Evolutionary conservation across 2,888 invertebrate species (phyloP).

Genomic region (Agrochola macilenta): DNA sequence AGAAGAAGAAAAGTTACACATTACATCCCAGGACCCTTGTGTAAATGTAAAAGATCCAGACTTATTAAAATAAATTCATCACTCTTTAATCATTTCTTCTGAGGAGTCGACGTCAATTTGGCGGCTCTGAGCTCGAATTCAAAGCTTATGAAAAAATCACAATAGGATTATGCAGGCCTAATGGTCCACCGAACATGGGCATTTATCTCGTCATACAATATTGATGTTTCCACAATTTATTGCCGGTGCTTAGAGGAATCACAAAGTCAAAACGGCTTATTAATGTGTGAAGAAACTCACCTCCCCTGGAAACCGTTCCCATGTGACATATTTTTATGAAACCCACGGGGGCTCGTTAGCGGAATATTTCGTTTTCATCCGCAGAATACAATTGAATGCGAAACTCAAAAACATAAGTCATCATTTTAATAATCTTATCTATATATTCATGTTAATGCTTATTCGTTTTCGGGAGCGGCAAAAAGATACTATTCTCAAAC

Average conservation of each 20-base stretch:
- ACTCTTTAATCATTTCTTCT: slow-evolving; percentile 81
- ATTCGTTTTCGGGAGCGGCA: slow-evolving; percentile 69
- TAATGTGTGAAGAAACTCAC: slow-evolving; percentile 90
- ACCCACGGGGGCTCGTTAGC: slow-evolving; percentile 84
- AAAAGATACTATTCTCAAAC: slow-evolving; percentile 76
- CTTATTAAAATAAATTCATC: slow-evolving; percentile 82
- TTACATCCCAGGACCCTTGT: slow-evolving; percentile 28
- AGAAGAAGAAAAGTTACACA: slow-evolving; percentile 25
- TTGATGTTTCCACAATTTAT: slow-evolving; percentile 89
- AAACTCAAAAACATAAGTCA: slow-evolving; percentile 86
- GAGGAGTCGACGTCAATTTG: slow-evolving; percentile 81
- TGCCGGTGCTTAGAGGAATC: slow-evolving; percentile 82
- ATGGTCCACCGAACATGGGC: slow-evolving; percentile 89
- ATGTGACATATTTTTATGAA: slow-evolving; percentile 86
- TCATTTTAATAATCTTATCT: slow-evolving; percentile 82
- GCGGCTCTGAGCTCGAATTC: slow-evolving; percentile 80
- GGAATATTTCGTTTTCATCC: slow-evolving; percentile 83
- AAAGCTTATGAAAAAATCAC: slow-evolving; percentile 85
- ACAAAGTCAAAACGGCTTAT: slow-evolving; percentile 88
- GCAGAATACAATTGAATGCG: slow-evolving; percentile 89
- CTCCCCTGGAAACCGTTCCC: slow-evolving; percentile 78
- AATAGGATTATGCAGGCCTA: slow-evolving; percentile 89
- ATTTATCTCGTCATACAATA: slow-evolving; percentile 90
- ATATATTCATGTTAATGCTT: slow-evolving; percentile 74
- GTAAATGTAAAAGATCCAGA: slow-evolving; percentile 58